Conservation (phyloP, 2,888 invertebrate species). For the Biston betularia region DNA sequence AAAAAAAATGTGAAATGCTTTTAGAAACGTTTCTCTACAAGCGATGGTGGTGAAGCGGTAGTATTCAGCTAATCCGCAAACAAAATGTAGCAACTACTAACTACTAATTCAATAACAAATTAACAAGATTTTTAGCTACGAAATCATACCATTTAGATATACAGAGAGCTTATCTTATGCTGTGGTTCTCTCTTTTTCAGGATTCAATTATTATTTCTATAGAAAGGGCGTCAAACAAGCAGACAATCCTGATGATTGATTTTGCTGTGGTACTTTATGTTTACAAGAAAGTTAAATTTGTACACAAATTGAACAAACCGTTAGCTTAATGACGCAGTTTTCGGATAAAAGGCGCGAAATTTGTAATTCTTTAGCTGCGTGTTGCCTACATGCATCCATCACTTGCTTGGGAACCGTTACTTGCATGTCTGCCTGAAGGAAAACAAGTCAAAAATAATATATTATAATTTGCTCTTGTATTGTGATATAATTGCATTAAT, state of each 20-base stretch:
- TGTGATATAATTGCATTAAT: neutral
- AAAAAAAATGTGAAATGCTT: no score
- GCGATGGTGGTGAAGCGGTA: no score
- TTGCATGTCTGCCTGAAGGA: slow-evolving; percentile 44
- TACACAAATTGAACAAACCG: slow-evolving; percentile 67
- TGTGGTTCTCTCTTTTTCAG: no score
- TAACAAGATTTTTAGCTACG: no score
- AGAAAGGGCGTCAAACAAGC: neutral
- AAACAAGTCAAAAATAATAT: slow-evolving; percentile 52
- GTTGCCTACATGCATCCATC: slow-evolving; percentile 57
- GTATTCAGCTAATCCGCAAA: no score
- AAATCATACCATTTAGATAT: no score
- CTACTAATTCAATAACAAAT: no score
- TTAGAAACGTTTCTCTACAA: no score
- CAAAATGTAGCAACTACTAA: no score
- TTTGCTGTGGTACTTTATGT: slow-evolving; percentile 49
- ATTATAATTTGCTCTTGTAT: slow-evolving; percentile 39
- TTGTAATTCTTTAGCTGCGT: slow-evolving; percentile 69
- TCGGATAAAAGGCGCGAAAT: slow-evolving; percentile 76
- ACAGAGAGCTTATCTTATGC: no score
- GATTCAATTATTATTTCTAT: no score
- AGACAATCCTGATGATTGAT: slow-evolving; percentile 47
- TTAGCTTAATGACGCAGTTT: slow-evolving; percentile 72
- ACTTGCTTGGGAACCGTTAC: slow-evolving; percentile 57
- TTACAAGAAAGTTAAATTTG: slow-evolving; percentile 58